These are phyloP conservation scores for Phoenicopterus ruber DNA, from an alignment of 2,113 vertebrate genomes.

Conservation along the genomic window DNA sequence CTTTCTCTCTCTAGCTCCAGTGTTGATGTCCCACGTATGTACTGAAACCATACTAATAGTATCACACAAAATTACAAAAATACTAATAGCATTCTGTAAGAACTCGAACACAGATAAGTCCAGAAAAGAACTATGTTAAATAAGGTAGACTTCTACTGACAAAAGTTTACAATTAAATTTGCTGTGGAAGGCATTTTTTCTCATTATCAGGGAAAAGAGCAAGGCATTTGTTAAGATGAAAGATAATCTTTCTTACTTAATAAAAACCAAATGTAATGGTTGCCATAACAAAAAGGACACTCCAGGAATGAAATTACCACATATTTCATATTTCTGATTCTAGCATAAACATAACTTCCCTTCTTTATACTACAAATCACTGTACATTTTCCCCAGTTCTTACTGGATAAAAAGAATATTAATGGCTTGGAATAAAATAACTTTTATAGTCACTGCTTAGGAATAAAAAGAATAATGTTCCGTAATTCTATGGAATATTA, in stretches of 20 bases:
- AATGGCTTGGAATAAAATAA: background rate
- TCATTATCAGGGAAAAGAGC: background rate
- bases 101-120: background rate
- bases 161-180: background rate
- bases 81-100: background rate
- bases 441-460: background rate
- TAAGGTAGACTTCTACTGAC: background rate
- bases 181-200: background rate
- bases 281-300: background rate
- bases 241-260: background rate
- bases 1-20: background rate
- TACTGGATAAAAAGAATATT: background rate
- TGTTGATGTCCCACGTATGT: background rate
- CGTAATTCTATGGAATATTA: background rate
- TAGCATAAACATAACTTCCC: background rate
- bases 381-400: background rate
- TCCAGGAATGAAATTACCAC: background rate
- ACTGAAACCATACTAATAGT: background rate
- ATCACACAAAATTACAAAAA: background rate
- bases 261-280: background rate
- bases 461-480: background rate
- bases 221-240: background rate
- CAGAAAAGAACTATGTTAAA: background rate
- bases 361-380: background rate
- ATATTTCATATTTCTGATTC: background rate